Evolutionary conservation across 2,113 vertebrate species (phyloP), one percentile per base, ranked within the genome.

Genomic region (Notechis scutatus): DNA sequence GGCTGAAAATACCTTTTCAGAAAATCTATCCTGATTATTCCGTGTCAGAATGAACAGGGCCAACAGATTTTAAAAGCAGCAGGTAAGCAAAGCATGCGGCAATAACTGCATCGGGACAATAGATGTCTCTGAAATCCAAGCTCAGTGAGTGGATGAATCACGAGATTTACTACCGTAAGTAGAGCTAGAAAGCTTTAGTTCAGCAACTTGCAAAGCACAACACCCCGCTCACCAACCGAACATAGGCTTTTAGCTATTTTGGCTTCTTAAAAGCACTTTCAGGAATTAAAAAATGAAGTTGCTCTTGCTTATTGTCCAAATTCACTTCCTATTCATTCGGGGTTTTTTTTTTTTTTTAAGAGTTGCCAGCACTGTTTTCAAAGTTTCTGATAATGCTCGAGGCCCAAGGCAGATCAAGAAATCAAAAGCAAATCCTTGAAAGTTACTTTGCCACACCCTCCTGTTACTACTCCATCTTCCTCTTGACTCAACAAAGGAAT

Each of bases 191-290:
- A 88, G 45, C 45, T 93, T 93, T 7, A 47, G 21, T 57, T 86
- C 59, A 95, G 23, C 3, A 12, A 59, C 18, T 50, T 86, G 21
- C 74, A 93, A 91, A 47, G 1, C 4, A 69, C 1, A 26, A 74
- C 23, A 59, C 69, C 14, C 3, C 39, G 11, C 18, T 81, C 69
- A 20, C 74, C 3, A 2, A 0, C 4, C 0, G 0, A 34, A 21
- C 12, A 23, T 9, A 10, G 1, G 29, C 0, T 55, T 1, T 14
- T 29, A 47, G 20, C 56, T 39, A 55, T 81, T 92, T 90, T 90
- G 42, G 39, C 54, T 93, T 10, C 26, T 24, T 15, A 56, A 47
- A 91, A 87, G 34, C 89, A 74, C 24, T 59, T 39, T 4, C 91
- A 55, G 57, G 21, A 55, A 52, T 29, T 39, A n/a, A 69, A 57